Evolutionary conservation across 2,888 invertebrate genomes (phyloP).

Genomic region (Lottia gigantea): DNA sequence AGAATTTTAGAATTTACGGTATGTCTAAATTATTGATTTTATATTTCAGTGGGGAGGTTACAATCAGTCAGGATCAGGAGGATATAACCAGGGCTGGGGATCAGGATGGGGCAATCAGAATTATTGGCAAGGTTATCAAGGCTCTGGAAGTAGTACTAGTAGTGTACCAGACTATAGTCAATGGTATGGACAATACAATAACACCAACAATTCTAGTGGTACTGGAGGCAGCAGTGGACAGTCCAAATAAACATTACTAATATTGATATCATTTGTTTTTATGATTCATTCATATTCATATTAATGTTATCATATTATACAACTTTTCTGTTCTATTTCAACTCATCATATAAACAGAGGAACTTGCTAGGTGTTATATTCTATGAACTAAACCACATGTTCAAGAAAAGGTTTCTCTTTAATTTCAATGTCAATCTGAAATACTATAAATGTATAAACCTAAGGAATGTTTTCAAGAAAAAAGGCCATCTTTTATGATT

Average conservation of each 20-base stretch:
- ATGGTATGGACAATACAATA: conserved; percentile 24
- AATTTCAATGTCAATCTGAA: no score
- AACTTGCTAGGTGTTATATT: no score
- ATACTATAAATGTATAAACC: no score
- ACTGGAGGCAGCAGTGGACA: conserved; percentile 12
- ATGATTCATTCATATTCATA: no score
- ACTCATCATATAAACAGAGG: no score
- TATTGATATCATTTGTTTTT: neutral
- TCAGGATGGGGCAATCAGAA: conserved; percentile 7
- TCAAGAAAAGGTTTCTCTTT: no score
- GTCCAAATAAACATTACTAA: neutral
- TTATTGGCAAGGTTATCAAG: neutral
- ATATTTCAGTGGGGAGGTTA: conserved; percentile 36
- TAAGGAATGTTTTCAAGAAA: no score
- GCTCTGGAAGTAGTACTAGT: conserved; percentile 23
- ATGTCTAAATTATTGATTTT: conserved; percentile 13
- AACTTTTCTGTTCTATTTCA: no score
- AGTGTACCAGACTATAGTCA: conserved; percentile 28
- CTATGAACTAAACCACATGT: no score
- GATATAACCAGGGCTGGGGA: conserved; percentile 1
- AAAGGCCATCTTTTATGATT: no score
- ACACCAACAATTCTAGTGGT: conserved; percentile 12
- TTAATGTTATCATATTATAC: no score
- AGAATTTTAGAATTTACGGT: no score
- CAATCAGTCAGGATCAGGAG: conserved; percentile 31